These are phyloP conservation scores for Hydractinia symbiolongicarpus DNA, from an alignment of 30 jellyfish, hydroid and myxozoan genomes.

Conservation along the genomic window DNA sequence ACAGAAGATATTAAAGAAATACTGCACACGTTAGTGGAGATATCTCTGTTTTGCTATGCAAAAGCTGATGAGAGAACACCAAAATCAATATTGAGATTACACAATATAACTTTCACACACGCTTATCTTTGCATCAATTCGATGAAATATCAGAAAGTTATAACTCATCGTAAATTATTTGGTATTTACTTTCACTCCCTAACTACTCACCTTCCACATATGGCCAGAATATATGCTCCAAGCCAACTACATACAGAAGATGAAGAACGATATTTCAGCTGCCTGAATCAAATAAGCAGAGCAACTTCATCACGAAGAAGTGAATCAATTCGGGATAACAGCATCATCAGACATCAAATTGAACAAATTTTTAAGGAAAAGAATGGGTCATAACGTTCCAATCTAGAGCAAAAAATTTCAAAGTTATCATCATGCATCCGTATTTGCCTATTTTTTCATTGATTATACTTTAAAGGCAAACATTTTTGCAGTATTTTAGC, in stretches of 20 bases:
- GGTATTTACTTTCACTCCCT: neutral
- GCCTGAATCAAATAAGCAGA: constrained; percentile 1
- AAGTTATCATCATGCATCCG: neutral
- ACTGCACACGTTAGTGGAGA: neutral
- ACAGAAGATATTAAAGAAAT: neutral
- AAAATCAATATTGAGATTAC: neutral
- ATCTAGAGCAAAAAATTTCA: neutral
- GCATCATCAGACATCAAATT: neutral
- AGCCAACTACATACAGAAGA: neutral
- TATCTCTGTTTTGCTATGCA: neutral
- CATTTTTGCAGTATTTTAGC: no score
- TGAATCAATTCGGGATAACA: neutral
- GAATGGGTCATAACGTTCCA: neutral
- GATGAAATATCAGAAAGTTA: neutral
- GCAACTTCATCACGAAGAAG: neutral
- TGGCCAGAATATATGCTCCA: constrained; percentile 4
- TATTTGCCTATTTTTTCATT: neutral
- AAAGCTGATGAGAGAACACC: neutral
- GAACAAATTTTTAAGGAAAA: neutral
- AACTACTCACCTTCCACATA: neutral
- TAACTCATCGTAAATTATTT: neutral
- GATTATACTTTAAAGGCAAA: no score
- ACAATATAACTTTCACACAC: neutral
- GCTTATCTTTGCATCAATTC: neutral
- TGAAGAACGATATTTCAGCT: neutral